phyloP scores from a whole-genome alignment of 1,140 invertebrate species.

The Bombus ignitus region DNA sequence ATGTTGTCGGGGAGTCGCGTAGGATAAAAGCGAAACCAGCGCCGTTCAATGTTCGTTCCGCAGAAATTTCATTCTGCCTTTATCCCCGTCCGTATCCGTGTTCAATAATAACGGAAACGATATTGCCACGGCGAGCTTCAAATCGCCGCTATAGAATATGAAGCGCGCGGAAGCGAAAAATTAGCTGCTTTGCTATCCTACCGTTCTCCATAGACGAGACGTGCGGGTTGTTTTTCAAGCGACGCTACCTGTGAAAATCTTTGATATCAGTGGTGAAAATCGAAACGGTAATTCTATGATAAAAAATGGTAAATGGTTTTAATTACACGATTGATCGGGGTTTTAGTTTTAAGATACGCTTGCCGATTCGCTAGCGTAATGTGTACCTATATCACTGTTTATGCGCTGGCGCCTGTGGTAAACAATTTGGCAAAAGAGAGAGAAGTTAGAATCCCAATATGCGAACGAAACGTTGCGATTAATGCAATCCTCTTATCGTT shows the following conservation, averaged over 20 bases:
- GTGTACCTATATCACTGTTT: neutral
- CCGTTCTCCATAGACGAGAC: neutral
- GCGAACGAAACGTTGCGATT: neutral
- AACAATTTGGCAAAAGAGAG: neutral
- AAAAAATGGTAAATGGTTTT: no score
- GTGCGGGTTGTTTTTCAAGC: neutral
- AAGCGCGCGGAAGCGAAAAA: slow-evolving; percentile 11
- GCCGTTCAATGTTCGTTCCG: neutral
- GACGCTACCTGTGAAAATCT: no score
- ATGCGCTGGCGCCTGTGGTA: neutral
- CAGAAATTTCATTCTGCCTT: slow-evolving; percentile 37
- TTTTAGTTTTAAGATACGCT: no score
- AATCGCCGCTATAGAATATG: slow-evolving; percentile 12
- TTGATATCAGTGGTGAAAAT: no score
- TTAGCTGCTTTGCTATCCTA: neutral
- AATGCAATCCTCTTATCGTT: neutral
- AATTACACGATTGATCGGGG: no score
- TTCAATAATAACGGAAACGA: slow-evolving; percentile 35
- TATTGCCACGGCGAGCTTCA: neutral
- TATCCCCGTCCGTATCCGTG: slow-evolving; percentile 4
- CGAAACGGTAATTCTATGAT: no score
- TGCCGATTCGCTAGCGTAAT: neutral
- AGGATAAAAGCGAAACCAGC: slow-evolving; percentile 12
- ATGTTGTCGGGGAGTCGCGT: neutral
- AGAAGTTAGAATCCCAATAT: neutral